These are phyloP conservation scores for Drosophila siamana DNA, from an alignment of 2,888 invertebrate species.

Conservation along the genomic window DNA sequence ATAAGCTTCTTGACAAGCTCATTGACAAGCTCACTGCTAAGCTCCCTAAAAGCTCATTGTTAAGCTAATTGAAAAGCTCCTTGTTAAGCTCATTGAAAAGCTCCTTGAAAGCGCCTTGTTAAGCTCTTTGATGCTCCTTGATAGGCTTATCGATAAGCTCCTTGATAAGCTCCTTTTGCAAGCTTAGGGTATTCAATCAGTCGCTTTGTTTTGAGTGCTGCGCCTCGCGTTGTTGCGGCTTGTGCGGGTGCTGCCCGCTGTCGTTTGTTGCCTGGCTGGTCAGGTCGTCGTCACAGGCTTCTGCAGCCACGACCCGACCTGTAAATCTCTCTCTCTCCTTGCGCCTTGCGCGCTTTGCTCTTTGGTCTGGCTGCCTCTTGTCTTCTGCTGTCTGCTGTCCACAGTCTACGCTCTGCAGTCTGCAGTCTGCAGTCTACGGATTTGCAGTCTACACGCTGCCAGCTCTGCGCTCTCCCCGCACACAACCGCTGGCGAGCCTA, in stretches of 20 bases:
- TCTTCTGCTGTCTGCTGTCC: slow-evolving; percentile 25
- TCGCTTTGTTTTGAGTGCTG: slow-evolving; percentile 1
- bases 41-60: too few relatives aligned
- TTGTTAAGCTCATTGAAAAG: too few relatives aligned
- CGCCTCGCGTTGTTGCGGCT: slow-evolving; percentile 18
- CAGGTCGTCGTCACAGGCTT: slow-evolving; percentile 54
- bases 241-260: slow-evolving; percentile 49
- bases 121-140: too few relatives aligned
- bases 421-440: neutral
- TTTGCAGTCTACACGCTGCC: neutral
- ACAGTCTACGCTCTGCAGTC: too few relatives aligned
- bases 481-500: neutral
- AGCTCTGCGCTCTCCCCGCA: neutral
- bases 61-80: too few relatives aligned
- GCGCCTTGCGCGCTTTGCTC: slow-evolving; percentile 19
- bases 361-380: too few relatives aligned
- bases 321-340: slow-evolving; percentile 17
- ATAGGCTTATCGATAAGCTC: too few relatives aligned
- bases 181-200: slow-evolving; percentile 36
- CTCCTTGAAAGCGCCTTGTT: too few relatives aligned
- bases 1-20: too few relatives aligned
- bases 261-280: slow-evolving; percentile 41
- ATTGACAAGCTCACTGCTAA: too few relatives aligned
- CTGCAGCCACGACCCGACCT: slow-evolving; percentile 43
- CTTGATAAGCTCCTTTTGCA: too few relatives aligned